Base-by-base conservation (phyloP, 2,888 invertebrate species). In the Drosophila gaucha region DNA sequence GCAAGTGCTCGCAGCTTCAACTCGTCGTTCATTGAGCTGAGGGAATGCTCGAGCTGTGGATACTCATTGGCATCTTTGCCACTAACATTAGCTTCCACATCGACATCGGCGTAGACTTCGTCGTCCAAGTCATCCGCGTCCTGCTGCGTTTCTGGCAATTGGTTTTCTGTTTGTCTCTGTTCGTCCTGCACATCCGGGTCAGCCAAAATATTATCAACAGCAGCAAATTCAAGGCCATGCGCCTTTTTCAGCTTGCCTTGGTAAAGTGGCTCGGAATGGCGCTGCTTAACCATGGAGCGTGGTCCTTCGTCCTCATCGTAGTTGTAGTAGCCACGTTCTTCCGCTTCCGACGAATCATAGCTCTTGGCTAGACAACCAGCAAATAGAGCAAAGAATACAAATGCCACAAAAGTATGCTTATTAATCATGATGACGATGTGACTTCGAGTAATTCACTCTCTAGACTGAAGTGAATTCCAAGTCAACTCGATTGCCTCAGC, bases 361-460 rank as follows among this genome's bases (percentile, higher is more conserved):
- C 9, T 26, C 6, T 14, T 28, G 44, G 28, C 26, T 20, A 54
- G 12, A 14, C 6, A n/a, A n/a, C 18, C 36, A 0, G 14, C n/a
- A 28, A 36, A 20, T 12, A 46, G 50, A n/a, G 36, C 6, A 6
- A 28, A 9, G 8, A 46, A 20, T 9, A 35, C 1, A 28, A 55
- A 10, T 20, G 44, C 26, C 14, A 55, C 18, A 10, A 52, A 24
- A 31, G 10, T 14, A 41, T 41, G 24, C n/a, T 30, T 41, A 24
- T n/a, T 33, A 5, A 41, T 33, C 52, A 52, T 52, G 16, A 1
- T 52, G 22, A n/a, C 20, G 36, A 39, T 38, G 28, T 39, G 20
- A 28, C 14, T 26, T n/a, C 4, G 36, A 36, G 18, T 14, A 10
- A 10, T 26, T 51, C 28, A 26, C 5, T n/a, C 41, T 39, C 28